phyloP scores from a whole-genome alignment of 1,140 invertebrate genomes.

The Phthorimaea operculella region DNA sequence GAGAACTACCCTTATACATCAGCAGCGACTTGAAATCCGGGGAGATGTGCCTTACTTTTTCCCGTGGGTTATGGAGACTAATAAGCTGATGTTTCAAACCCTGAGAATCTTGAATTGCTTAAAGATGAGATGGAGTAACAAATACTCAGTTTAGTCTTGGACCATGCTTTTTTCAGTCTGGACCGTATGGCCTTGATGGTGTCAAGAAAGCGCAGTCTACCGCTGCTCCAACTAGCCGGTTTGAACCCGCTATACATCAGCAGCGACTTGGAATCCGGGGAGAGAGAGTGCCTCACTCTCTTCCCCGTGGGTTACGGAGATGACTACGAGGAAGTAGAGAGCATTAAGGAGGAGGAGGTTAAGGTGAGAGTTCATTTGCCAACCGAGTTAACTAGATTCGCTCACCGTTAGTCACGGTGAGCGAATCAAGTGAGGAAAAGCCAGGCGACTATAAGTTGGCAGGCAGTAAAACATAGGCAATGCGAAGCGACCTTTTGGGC shows the following conservation, averaged over 20 bases:
- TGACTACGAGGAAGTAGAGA: constrained; percentile 45
- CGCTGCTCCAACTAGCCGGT: constrained; percentile 46
- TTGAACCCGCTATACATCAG: constrained; percentile 53
- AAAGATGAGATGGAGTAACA: too few relatives aligned
- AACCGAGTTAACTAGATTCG: too few relatives aligned
- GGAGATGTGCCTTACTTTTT: constrained; percentile 46
- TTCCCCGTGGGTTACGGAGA: constrained; percentile 60
- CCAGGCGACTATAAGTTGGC: too few relatives aligned
- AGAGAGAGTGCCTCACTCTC: constrained; percentile 43
- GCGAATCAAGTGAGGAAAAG: too few relatives aligned
- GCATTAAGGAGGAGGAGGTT: constrained; percentile 38
- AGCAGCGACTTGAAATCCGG: constrained; percentile 38
- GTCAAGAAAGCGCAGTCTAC: constrained; percentile 44
- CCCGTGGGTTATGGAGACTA: constrained; percentile 59
- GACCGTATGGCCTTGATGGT: constrained; percentile 56
- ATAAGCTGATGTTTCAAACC: too few relatives aligned
- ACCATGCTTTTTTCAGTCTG: constrained; percentile 23
- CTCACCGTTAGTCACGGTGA: too few relatives aligned
- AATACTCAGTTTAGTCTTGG: not conserved
- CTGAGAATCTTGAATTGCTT: too few relatives aligned
- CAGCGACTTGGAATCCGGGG: constrained; percentile 33
- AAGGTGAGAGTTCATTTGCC: constrained; percentile 13
- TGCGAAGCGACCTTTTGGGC: too few relatives aligned
- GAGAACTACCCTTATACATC: too few relatives aligned
- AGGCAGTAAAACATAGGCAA: too few relatives aligned